Conservation (phyloP, 2,888 invertebrate genomes). For the Acholoe squamosa region DNA sequence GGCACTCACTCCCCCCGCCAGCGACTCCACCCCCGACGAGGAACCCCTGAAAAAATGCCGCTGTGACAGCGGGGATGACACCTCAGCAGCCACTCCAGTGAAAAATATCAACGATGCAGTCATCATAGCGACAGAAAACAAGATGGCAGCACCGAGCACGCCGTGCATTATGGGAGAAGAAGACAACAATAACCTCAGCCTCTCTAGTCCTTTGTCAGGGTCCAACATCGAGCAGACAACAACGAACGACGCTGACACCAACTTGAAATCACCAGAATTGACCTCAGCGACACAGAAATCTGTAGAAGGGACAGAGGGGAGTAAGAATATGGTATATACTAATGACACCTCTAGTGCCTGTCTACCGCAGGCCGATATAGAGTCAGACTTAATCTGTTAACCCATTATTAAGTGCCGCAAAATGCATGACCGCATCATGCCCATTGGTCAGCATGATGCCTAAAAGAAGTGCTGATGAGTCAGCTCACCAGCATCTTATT, state of each 20-base stretch:
- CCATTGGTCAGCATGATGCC: no score
- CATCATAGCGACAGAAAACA: neutral
- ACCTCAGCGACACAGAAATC: neutral
- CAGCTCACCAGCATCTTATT: no score
- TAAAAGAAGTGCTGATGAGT: no score
- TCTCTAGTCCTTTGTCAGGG: conserved; percentile 18
- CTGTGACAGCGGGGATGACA: conserved; percentile 58
- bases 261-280: no score
- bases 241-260: neutral
- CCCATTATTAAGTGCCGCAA: neutral
- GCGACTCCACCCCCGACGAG: conserved; percentile 49
- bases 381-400: conserved; percentile 29
- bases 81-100: conserved; percentile 52
- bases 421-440: no score
- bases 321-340: neutral
- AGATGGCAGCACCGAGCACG: neutral
- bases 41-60: conserved; percentile 67
- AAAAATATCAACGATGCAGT: neutral
- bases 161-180: conserved; percentile 11
- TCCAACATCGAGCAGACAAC: neutral
- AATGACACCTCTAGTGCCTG: conserved; percentile 2
- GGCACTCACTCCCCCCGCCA: conserved; percentile 64
- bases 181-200: neutral
- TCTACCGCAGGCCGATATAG: conserved; percentile 43
- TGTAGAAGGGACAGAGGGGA: neutral